Conservation (phyloP, 2,888 invertebrate genomes). For the Nephrotoma appendiculata region DNA sequence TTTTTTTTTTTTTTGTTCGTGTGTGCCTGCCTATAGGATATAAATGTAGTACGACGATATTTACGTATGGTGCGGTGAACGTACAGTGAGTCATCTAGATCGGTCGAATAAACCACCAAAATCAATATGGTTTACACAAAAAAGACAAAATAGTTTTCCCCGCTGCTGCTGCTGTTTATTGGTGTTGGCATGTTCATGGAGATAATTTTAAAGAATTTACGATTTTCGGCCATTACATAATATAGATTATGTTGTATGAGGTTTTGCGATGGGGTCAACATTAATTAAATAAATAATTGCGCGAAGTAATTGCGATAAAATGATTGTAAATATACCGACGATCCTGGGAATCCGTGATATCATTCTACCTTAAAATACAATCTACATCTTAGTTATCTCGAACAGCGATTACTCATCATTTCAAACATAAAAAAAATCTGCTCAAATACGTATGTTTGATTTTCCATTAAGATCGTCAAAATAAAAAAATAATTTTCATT, state of each 20-base stretch:
- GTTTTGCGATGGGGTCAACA: background rate
- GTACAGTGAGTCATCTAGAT: background rate
- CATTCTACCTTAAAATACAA: no score
- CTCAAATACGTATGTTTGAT: no score
- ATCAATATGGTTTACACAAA: background rate
- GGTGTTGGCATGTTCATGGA: background rate
- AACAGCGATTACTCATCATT: no score
- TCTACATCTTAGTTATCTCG: no score
- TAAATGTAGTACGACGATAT: background rate
- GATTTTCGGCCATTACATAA: background rate
- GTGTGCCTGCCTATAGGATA: background rate
- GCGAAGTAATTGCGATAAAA: no score
- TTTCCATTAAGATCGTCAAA: no score
- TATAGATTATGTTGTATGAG: background rate
- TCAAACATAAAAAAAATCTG: no score
- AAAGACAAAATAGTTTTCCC: background rate
- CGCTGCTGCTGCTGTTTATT: background rate
- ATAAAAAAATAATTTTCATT: no score
- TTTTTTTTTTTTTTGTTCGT: background rate
- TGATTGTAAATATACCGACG: no score
- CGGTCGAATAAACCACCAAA: background rate
- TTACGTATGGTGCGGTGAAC: background rate
- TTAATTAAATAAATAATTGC: no score
- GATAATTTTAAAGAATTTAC: background rate
- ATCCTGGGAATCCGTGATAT: no score